Conservation (phyloP, 1,140 invertebrate species). For the honey bee (Apis mellifera) region Amel_HAv3.1 CM009939.2:5743501-5744000, state of each 20-base stretch:
- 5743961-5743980: conserved; percentile 16
- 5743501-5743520: too few species aligned
- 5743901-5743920: conserved; percentile 2
- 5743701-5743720: background rate
- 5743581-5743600: too few species aligned
- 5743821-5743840: background rate
- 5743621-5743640: too few species aligned
- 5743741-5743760: background rate
- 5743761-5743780: background rate
- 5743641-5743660: background rate
- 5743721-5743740: background rate
- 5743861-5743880: conserved; percentile 15
- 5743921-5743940: conserved; percentile 12
- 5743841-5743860: background rate
- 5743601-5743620: too few species aligned
- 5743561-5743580: too few species aligned
- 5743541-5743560: too few species aligned
- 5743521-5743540: too few species aligned
- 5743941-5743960: conserved; percentile 49
- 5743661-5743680: background rate
- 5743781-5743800: background rate
- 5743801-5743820: background rate
- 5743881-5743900: background rate
- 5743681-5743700: background rate
- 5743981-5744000: too few species aligned